Evolutionary conservation across 2,113 vertebrate genomes (phyloP).

Genomic region (Tursiops truncatus): DNA sequence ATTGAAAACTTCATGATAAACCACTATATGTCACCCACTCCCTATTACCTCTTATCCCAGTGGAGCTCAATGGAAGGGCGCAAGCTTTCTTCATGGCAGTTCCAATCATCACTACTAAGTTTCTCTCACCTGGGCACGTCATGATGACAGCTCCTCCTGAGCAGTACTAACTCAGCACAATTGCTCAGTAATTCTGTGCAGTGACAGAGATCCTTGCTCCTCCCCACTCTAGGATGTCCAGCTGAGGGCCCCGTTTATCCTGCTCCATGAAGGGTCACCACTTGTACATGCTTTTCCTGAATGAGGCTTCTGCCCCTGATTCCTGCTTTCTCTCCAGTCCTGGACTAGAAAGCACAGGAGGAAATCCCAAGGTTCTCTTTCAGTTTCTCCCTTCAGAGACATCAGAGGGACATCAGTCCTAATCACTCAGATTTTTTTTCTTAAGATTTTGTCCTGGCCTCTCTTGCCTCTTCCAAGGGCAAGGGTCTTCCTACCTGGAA

Average conservation of each 20-base stretch:
- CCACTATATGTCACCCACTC: no score
- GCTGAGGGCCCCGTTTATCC: neutral
- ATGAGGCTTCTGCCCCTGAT: neutral
- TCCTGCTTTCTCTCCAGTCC: neutral
- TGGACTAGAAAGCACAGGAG: neutral
- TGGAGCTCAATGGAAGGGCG: neutral
- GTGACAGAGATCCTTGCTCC: no score
- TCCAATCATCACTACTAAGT: neutral
- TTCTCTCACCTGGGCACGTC: neutral
- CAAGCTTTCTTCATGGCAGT: neutral
- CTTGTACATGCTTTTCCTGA: rapidly evolving
- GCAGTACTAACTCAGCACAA: neutral
- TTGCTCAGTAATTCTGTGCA: neutral
- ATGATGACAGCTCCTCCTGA: neutral
- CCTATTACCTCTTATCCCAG: neutral
- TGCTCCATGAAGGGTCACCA: neutral
- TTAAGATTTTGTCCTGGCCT: neutral
- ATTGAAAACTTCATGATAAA: neutral
- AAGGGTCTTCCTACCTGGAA: neutral
- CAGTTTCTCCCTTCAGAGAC: neutral
- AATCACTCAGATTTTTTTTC: neutral
- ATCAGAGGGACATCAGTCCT: neutral
- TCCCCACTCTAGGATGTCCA: neutral
- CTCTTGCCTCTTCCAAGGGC: neutral
- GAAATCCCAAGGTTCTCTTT: neutral